A percentile compares a stretch with the other conserved stretches of the same genome.
Conservation (phyloP, 1,140 invertebrate species). For the Apocrypta bakeri region DNA sequence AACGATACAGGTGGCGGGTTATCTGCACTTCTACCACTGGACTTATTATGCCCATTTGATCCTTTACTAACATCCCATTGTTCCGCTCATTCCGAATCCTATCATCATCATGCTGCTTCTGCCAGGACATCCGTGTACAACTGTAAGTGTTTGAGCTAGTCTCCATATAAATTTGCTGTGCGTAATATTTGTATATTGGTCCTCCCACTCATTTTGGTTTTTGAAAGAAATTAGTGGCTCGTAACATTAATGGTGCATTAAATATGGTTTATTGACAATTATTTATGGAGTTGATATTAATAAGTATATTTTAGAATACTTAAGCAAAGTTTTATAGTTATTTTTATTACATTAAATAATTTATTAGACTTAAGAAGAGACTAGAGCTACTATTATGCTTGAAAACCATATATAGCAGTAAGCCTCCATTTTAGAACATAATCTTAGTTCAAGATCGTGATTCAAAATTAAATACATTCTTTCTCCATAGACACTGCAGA, state of each 20-base stretch:
- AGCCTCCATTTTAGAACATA: background rate
- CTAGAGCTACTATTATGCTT: background rate
- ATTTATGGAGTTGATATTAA: background rate
- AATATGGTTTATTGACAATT: background rate
- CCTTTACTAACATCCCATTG: conserved; percentile 72
- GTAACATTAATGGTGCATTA: background rate
- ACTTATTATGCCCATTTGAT: conserved; percentile 72
- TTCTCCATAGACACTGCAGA: conserved; percentile 53
- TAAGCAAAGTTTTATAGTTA: background rate
- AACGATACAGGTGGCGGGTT: conserved; percentile 70
- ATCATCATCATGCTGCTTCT: conserved; percentile 72
- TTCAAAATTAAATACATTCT: background rate
- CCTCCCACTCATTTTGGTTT: background rate
- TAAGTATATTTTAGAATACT: background rate
- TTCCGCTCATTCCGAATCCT: conserved; percentile 72
- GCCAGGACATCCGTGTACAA: conserved; percentile 71
- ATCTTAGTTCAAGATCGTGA: background rate
- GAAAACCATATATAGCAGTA: background rate
- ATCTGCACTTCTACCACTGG: conserved; percentile 72
- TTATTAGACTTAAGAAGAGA: background rate
- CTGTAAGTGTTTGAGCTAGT: conserved; percentile 69
- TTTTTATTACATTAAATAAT: background rate
- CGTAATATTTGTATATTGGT: background rate
- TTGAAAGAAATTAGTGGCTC: background rate
- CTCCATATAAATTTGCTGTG: background rate